Evolutionary conservation across 2,797 vertebrate genomes (phyloP), one percentile per base, ranked within the genome.

Genomic region (Anguilla anguilla): DNA sequence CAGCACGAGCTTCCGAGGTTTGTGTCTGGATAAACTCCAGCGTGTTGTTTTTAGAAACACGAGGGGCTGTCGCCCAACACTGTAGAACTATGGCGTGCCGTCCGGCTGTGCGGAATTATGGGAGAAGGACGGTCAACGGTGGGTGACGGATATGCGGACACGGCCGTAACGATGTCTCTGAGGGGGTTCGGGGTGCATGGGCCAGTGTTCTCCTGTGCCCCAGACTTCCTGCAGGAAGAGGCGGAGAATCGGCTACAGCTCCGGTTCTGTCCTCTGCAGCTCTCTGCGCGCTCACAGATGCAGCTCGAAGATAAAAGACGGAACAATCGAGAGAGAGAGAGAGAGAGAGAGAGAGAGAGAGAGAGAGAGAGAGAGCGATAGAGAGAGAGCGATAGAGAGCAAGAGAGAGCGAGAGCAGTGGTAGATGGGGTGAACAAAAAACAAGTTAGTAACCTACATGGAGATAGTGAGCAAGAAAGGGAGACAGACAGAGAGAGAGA

Each of bases 161-260:
- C 11, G 22, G 49, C 15, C 61, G 64, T 51, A 72, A 19, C 1
- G 86, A 3, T 1, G n/a, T 9, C 53, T 15, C 82, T 55, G 25
- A n/a, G 15, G 28, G 28, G 39, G n/a, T 53, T n/a, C 17, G 7
- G 28, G 22, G 10, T 25, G 17, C 2, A 4, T 61, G 35, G 64
- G 77, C 2, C 19, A 43, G 17, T 43, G 64, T 90, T 87, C 90
- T 85, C 72, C 88, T 88, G 85, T 72, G 72, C 72, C 86, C 88
- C 35, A 35, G 5, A 90, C 90, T 93, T 94, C 93, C 93, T 92
- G 92, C 87, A 91, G 94, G 93, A 95, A 94, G 92, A 83, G 89
- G 89, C 83, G 55, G 89, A 93, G 92, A 92, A 93, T 89, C 91
- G 90, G 87, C 88, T 90, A 49, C 92, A 92, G 92, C 91, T 93